A percentile compares a stretch with the other conserved stretches of the same genome.
Evolutionary conservation across 1,140 invertebrate genomes (phyloP).

Genomic region (Eufriesea mexicana): DNA sequence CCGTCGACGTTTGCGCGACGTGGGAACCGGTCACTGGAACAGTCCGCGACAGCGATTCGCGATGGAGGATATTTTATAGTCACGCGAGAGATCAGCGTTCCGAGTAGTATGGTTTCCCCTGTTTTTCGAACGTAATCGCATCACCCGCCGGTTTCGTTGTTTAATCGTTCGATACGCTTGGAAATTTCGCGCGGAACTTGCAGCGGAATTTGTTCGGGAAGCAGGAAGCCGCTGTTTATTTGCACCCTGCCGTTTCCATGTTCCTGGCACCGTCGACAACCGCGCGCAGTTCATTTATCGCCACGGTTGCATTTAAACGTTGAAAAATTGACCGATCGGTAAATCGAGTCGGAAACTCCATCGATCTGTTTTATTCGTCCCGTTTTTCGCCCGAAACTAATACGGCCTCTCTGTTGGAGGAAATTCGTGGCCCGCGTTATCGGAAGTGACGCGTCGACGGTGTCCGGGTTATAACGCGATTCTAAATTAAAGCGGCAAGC

Average conservation of each 20-base stretch:
- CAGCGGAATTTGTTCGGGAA: slow-evolving; percentile 10
- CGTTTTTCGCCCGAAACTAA: neutral
- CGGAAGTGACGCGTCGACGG: neutral
- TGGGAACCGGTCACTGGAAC: no score
- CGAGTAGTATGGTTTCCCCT: no score
- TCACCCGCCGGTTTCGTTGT: neutral
- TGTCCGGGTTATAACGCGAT: neutral
- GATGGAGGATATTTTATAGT: neutral
- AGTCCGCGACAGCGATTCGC: no score
- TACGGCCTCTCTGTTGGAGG: neutral
- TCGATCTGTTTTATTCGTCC: slow-evolving; percentile 2
- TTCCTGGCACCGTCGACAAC: neutral
- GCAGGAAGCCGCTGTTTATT: slow-evolving; percentile 26
- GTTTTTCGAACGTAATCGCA: neutral
- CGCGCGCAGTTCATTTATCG: slow-evolving; percentile 9
- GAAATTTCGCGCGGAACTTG: neutral
- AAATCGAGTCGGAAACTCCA: neutral
- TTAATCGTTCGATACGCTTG: neutral
- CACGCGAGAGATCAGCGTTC: no score
- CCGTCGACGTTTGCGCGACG: no score
- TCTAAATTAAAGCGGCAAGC: neutral
- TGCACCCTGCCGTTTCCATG: neutral
- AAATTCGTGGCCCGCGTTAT: neutral
- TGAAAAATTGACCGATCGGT: slow-evolving; percentile 15
- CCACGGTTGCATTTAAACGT: slow-evolving; percentile 9